Conservation (phyloP, 2,888 invertebrate species). For the Ypsolopha scabrella region DNA sequence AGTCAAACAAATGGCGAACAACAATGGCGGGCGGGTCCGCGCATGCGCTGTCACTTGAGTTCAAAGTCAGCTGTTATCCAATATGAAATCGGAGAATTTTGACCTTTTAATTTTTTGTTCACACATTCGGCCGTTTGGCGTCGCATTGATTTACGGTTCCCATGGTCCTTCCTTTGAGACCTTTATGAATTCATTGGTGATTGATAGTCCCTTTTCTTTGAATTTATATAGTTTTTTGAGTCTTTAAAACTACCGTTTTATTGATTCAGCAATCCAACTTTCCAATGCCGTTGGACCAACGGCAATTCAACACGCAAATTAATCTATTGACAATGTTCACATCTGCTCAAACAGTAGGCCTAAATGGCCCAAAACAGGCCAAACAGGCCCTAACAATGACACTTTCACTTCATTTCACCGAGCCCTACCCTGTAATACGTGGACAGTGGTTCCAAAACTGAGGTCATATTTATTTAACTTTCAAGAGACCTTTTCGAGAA, state of each 20-base stretch:
- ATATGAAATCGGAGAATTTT: not conserved
- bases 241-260: too few species aligned
- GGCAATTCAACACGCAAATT: not conserved
- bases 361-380: not conserved
- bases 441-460: not conserved
- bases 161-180: too few species aligned
- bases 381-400: constrained; percentile 1
- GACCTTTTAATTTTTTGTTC: too few species aligned
- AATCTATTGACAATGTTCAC: not conserved
- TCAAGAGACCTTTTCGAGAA: not conserved
- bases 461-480: not conserved
- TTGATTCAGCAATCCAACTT: too few species aligned
- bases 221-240: too few species aligned
- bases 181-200: too few species aligned
- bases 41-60: not conserved
- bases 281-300: too few species aligned
- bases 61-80: not conserved
- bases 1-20: constrained; percentile 23
- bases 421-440: not conserved
- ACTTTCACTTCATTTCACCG: constrained; percentile 2
- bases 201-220: too few species aligned
- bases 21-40: constrained; percentile 2
- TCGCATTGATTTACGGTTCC: too few species aligned
- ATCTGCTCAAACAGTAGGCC: not conserved
- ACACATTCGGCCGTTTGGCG: too few species aligned